phyloP scores from a whole-genome alignment of 1,140 invertebrate species.

The Galendromus occidentalis region DNA sequence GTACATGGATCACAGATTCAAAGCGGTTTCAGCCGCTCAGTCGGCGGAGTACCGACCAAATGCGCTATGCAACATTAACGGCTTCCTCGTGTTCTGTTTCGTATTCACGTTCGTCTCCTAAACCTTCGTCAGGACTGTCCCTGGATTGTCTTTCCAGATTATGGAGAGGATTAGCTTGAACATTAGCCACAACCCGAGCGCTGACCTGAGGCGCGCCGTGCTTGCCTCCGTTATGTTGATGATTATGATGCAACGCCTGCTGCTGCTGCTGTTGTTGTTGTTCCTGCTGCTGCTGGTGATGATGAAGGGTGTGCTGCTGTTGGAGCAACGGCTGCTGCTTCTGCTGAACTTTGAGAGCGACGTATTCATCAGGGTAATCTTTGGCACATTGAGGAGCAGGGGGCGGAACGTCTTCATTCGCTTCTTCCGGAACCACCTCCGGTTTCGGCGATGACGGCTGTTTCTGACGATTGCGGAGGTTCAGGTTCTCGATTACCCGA shows the following conservation, averaged over 20 bases:
- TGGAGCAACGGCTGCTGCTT: too few species aligned
- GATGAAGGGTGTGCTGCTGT: too few species aligned
- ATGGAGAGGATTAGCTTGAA: slow-evolving; percentile 3
- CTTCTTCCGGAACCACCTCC: not conserved
- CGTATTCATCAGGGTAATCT: not conserved
- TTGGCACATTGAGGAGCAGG: slow-evolving; percentile 7
- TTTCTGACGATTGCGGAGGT: not conserved
- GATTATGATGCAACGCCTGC: not conserved
- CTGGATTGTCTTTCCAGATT: slow-evolving; percentile 19
- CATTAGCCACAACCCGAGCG: not conserved
- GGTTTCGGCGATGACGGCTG: not conserved
- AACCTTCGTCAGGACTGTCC: slow-evolving; percentile 22
- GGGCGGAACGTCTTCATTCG: not conserved
- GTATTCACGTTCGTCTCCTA: slow-evolving; percentile 22
- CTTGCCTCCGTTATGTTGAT: not conserved
- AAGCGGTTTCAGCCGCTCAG: too few species aligned
- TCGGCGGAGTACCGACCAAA: too few species aligned
- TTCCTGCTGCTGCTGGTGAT: too few species aligned
- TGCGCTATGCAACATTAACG: too few species aligned
- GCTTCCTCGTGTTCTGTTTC: slow-evolving; percentile 17
- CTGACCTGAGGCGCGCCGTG: not conserved
- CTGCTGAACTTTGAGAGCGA: not conserved
- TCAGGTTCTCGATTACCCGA: slow-evolving; percentile 6
- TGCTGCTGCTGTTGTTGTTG: too few species aligned
- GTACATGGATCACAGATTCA: too few species aligned